These are phyloP conservation scores for Empidonax traillii DNA, from an alignment of 2,113 vertebrate species.

Conservation along the genomic window DNA sequence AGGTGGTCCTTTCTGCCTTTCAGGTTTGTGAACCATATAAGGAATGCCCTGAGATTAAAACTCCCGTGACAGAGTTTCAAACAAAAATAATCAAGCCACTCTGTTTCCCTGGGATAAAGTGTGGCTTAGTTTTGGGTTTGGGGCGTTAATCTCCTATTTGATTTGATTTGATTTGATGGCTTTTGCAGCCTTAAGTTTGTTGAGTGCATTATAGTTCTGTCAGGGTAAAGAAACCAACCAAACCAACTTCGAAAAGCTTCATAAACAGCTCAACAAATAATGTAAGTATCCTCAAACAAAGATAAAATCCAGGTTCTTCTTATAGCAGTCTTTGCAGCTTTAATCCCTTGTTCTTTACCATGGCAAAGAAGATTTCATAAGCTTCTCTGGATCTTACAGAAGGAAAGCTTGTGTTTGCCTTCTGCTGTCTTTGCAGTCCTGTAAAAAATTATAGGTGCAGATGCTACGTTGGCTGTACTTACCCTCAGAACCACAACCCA, in stretches of 20 bases:
- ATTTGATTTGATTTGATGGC: background rate
- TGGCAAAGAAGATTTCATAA: constrained; percentile 1
- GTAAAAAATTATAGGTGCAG: background rate
- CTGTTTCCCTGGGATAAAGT: background rate
- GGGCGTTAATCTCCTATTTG: background rate
- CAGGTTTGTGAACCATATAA: background rate
- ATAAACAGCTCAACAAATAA: background rate
- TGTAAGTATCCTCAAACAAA: background rate
- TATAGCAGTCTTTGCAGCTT: background rate
- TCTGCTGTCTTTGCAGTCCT: background rate
- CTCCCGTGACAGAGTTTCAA: constrained; percentile 2
- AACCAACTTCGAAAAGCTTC: background rate
- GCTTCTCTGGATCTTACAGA: background rate
- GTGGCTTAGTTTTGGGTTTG: background rate
- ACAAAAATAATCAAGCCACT: constrained; percentile 18
- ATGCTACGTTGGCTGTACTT: rapidly evolving
- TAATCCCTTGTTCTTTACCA: background rate
- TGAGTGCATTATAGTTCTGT: background rate
- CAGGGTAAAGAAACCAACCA: background rate
- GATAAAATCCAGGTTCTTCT: constrained; percentile 6
- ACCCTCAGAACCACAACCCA: background rate
- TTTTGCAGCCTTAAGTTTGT: background rate
- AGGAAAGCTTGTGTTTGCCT: background rate
- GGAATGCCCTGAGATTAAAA: constrained; percentile 22
- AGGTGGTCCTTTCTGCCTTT: background rate